Evolutionary conservation across 2,888 invertebrate species (phyloP), one percentile per base, ranked within the genome.

Genomic region (Erpobdella octoculata): DNA sequence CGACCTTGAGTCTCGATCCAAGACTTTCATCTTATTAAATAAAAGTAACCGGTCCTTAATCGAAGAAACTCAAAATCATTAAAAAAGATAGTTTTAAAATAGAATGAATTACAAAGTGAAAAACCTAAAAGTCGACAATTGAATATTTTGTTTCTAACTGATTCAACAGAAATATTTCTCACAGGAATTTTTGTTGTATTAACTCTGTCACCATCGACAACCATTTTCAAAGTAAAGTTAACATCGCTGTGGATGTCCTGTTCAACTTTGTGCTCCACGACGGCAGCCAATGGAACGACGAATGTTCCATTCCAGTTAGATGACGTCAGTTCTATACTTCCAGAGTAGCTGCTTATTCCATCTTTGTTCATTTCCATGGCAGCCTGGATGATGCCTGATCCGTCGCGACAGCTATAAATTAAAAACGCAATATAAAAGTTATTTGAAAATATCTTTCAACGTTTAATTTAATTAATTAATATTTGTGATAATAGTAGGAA

Each of bases 261-360:
- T 41, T 41, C 62, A 0, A 53, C 37, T 28, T 70, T 68, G 70
- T 73, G 72, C 21, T 73, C 72, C 33, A 73, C 61, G 15, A 37
- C 65, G 8, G 73, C 53, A 8, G 18, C 15, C 25, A 73, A 31
- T n/a, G 73, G 73, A 35, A 72, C 41, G 12, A 33, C 37, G 25
- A 72, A 70, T 12, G 73, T 73, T 4, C 36, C 33, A 35, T 70
- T 72, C 73, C 73, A 73, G 70, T 73, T 73, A 2, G 58, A 38
- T 1, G 28, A 35, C n/a, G 58, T 46, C 46, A 46, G 46, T 46
- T n/a, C 18, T 3, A 46, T 46, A 21, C 21, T 5, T 18, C 18
- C 46, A n/a, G 46, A 46, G 3, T 38, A 21, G 28, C 35, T 61
- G 35, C 28, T 66, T 15, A 66, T 37, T n/a, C 66, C 66, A 37